Percentiles rank a stretch among this genome's conserved stretches.
Evolutionary conservation across 64 coral and sea anemone species (phyloP).

Genomic region (Catalaphyllia jardinei): DNA sequence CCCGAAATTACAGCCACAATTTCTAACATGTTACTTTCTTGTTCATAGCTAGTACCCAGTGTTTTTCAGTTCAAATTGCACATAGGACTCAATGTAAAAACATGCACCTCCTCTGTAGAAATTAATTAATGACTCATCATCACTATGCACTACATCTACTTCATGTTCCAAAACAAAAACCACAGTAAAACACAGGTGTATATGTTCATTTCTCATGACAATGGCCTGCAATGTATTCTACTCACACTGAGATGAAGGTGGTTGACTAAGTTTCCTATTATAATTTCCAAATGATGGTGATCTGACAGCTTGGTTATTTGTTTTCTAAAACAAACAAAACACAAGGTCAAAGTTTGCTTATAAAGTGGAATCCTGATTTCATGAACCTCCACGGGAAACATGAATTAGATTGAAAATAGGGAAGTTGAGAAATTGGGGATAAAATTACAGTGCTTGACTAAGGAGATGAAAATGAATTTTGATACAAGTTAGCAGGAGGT

Average conservation of each 20-base stretch:
- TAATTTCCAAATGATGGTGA: background rate
- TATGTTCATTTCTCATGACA: background rate
- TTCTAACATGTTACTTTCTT: too few species aligned
- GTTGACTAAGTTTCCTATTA: slow-evolving; percentile 14
- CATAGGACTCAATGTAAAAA: too few species aligned
- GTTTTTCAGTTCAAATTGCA: too few species aligned
- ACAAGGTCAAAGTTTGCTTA: background rate
- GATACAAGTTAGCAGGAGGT: too few species aligned
- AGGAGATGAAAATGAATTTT: too few species aligned
- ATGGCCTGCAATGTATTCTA: background rate
- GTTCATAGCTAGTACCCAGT: too few species aligned
- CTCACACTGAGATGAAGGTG: background rate
- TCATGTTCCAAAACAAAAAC: background rate
- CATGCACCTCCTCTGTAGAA: too few species aligned
- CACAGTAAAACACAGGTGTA: background rate
- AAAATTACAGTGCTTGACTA: too few species aligned
- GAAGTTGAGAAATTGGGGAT: too few species aligned
- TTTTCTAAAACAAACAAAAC: slow-evolving; percentile 37
- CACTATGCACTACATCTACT: background rate
- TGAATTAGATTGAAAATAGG: background rate
- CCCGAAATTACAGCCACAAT: too few species aligned
- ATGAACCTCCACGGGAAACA: too few species aligned
- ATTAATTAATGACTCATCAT: too few species aligned
- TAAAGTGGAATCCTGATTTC: background rate
- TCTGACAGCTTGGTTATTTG: background rate